phyloP scores from a whole-genome alignment of 2,113 vertebrate species.

The Galemys pyrenaicus region DNA sequence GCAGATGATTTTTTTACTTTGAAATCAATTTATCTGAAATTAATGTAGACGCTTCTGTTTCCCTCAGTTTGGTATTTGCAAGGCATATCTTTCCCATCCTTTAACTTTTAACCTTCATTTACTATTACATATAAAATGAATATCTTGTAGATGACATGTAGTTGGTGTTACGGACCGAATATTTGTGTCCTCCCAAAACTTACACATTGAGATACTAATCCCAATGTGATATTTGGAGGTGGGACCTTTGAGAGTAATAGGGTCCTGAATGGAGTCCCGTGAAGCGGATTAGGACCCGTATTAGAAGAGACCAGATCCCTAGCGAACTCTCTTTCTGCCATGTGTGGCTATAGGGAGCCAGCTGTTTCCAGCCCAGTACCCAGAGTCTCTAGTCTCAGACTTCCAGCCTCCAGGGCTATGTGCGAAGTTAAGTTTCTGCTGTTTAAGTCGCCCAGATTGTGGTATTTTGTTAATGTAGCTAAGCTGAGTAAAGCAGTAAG shows the following conservation, averaged over 20 bases:
- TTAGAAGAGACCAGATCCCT: background rate
- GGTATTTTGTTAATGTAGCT: background rate
- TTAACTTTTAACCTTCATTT: background rate
- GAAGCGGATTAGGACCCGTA: background rate
- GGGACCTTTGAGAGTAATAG: background rate
- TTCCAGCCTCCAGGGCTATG: background rate
- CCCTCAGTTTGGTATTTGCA: background rate
- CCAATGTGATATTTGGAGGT: background rate
- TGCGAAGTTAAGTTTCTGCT: background rate
- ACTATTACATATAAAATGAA: background rate
- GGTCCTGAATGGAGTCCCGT: background rate
- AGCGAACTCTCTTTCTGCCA: background rate
- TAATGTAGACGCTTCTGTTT: background rate
- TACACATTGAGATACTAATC: background rate
- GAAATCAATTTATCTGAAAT: background rate
- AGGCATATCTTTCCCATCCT: background rate
- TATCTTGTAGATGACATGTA: background rate
- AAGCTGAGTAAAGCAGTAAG: background rate
- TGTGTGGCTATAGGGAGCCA: background rate
- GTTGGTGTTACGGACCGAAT: too few species aligned
- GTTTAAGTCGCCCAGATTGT: background rate
- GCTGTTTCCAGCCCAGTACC: background rate
- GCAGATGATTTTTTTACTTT: background rate
- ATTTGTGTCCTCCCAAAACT: background rate
- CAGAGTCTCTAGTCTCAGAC: background rate